Evolutionary conservation across 2,113 vertebrate genomes (phyloP).

Genomic region (Ageneiosus marmoratus): DNA sequence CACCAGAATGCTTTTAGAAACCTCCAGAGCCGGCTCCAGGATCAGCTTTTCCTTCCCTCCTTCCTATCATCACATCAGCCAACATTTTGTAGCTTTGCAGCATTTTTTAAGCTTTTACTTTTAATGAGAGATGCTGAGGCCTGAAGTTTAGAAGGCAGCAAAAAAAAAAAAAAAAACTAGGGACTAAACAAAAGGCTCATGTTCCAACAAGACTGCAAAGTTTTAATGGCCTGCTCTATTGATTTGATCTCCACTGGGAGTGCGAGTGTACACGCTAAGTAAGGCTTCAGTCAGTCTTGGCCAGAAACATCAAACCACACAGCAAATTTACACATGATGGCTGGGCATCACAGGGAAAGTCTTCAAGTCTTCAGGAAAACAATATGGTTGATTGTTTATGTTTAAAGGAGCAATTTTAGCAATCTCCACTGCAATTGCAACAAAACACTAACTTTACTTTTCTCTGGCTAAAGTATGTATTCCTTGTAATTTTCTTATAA

Average conservation of each 20-base stretch:
- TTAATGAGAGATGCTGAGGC: background rate
- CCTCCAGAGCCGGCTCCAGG: background rate
- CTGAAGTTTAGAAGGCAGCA: background rate
- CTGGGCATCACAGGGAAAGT: background rate
- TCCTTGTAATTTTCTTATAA: background rate
- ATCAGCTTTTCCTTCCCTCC: background rate
- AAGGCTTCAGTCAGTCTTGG: background rate
- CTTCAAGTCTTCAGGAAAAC: too few relatives aligned
- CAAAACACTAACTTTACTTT: background rate
- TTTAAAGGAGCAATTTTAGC: background rate
- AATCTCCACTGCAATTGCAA: background rate
- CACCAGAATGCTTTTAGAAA: constrained; percentile 14
- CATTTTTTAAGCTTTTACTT: background rate
- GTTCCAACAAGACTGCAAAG: constrained; percentile 11
- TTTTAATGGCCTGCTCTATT: constrained; percentile 28
- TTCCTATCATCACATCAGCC: background rate
- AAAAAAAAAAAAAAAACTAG: background rate
- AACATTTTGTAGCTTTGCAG: background rate
- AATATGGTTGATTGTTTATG: too few relatives aligned
- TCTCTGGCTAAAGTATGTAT: background rate
- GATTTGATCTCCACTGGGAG: constrained; percentile 41
- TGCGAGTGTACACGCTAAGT: background rate
- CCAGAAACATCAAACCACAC: constrained; percentile 22
- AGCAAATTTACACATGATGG: background rate
- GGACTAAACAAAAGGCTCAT: background rate